Evolutionary conservation across 1,140 invertebrate genomes (phyloP).

Genomic region (Anadara kagoshimensis): DNA sequence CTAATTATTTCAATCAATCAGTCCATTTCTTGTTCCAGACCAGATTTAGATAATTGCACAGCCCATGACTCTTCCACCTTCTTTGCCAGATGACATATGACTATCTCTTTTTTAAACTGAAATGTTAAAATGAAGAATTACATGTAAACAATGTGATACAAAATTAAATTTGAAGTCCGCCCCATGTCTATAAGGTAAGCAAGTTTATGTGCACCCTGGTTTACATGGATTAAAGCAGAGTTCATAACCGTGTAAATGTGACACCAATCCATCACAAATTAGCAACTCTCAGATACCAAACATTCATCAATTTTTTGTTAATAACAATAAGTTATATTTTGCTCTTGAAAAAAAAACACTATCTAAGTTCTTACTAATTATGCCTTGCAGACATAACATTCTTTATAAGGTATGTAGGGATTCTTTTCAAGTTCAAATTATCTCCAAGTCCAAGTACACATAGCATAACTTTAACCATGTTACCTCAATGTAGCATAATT

Average conservation of each 20-base stretch:
- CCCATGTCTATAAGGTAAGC: background rate
- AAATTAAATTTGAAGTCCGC: background rate
- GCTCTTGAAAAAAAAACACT: too few relatives aligned
- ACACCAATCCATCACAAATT: background rate
- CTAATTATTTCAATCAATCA: background rate
- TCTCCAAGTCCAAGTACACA: too few relatives aligned
- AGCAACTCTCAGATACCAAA: too few relatives aligned
- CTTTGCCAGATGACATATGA: constrained; percentile 49
- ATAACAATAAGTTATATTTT: too few relatives aligned
- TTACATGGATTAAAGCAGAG: background rate
- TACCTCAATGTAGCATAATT: too few relatives aligned
- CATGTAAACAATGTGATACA: background rate
- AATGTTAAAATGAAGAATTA: constrained; percentile 21
- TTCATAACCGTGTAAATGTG: background rate
- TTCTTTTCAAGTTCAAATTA: too few relatives aligned
- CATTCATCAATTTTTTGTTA: too few relatives aligned
- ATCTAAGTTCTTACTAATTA: too few relatives aligned
- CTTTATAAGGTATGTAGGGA: too few relatives aligned
- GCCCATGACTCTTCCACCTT: constrained; percentile 51
- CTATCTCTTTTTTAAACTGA: constrained; percentile 53
- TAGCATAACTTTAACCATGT: too few relatives aligned
- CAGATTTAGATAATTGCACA: constrained; percentile 49
- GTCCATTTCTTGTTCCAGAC: constrained; percentile 50
- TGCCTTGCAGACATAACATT: too few relatives aligned
- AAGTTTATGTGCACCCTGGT: background rate